Base-by-base conservation (phyloP, 2,113 vertebrate species). In the Sinocyclocheilus maitianheensis region DNA sequence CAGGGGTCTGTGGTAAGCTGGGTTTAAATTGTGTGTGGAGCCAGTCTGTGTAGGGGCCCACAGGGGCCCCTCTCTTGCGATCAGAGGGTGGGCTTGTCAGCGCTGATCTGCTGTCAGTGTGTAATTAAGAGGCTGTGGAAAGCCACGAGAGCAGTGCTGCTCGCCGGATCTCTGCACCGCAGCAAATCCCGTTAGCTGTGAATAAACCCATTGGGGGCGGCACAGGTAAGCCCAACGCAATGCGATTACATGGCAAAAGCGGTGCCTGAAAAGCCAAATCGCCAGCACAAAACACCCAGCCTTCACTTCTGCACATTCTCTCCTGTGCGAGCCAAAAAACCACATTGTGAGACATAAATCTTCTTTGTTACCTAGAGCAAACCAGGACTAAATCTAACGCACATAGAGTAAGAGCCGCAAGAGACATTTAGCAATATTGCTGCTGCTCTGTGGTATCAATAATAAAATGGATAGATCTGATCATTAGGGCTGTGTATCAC, bases 181-280 rank as follows among this genome's bases (percentile, higher is more conserved):
- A 11, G 87, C 87, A 92, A 92, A 92, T 92, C 91, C 90, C 85
- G 89, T 92, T 92, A 92, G 89, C 89, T 83, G 91, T 90, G 91
- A 90, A 90, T 90, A 90, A 92, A 88, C 88, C 89, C 89, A 89
- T 90, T 83, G 86, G 86, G 84, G 84, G 86, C 84, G 69, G 90
- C 84, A 86, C 91, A 92, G 91, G 91, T 92, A 91, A 91, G 88
- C 87, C 89, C 81, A 72, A 86, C 85, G 85, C 91, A 92, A 92
- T 90, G 89, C 87, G 91, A 91, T 92, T 92, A 92, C 89, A 91
- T 85, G 89, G 90, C 83, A 87, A 84, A 72, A 77, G 88, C 62
- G 72, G 85, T 86, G 86, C 87, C 86, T 90, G 83, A 88, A 90
- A 90, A 89, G 81, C 85, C 86, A 84, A 88, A 89, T 81, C 67